phyloP scores from a whole-genome alignment of 2,888 invertebrate species.

The Diarsia brunnea region DNA sequence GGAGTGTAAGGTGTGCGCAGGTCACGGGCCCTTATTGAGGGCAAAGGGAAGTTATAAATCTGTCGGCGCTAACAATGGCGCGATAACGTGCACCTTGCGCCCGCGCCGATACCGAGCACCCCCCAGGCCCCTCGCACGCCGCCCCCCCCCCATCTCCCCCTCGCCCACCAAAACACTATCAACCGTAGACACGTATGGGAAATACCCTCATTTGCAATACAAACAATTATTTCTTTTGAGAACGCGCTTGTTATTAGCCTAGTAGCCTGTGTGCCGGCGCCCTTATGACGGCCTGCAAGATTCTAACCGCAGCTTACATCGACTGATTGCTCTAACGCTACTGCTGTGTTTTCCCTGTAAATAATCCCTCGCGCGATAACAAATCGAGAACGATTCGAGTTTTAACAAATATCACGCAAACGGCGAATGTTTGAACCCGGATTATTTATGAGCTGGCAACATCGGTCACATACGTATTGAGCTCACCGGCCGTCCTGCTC shows the following conservation, averaged over 20 bases:
- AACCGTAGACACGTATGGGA: constrained; percentile 55
- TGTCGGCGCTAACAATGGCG: constrained; percentile 89
- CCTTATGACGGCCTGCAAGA: constrained; percentile 19
- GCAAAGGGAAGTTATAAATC: constrained; percentile 91
- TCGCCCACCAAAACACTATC: constrained; percentile 65
- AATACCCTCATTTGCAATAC: constrained; percentile 62
- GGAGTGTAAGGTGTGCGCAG: constrained; percentile 79
- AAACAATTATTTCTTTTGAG: constrained; percentile 50
- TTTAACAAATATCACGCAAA: constrained; percentile 54
- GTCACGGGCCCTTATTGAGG: constrained; percentile 90
- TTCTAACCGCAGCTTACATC: constrained; percentile 1
- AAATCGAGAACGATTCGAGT: constrained; percentile 30
- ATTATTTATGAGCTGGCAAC: constrained; percentile 51
- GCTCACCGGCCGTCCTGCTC: constrained; percentile 53
- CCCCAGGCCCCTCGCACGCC: constrained; percentile 59
- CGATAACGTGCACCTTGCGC: constrained; percentile 89
- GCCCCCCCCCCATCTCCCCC: constrained; percentile 33
- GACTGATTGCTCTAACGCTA: constrained; percentile 1
- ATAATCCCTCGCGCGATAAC: constrained; percentile 28
- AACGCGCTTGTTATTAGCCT: constrained; percentile 30
- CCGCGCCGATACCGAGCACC: constrained; percentile 76
- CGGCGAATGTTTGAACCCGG: constrained; percentile 50
- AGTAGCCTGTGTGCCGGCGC: constrained; percentile 1
- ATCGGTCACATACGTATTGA: constrained; percentile 43
- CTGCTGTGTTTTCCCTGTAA: constrained; percentile 29